Percentiles rank a stretch among this genome's conserved stretches.
Conservation (phyloP, 2,888 invertebrate genomes). For the Arenicola marina region DNA sequence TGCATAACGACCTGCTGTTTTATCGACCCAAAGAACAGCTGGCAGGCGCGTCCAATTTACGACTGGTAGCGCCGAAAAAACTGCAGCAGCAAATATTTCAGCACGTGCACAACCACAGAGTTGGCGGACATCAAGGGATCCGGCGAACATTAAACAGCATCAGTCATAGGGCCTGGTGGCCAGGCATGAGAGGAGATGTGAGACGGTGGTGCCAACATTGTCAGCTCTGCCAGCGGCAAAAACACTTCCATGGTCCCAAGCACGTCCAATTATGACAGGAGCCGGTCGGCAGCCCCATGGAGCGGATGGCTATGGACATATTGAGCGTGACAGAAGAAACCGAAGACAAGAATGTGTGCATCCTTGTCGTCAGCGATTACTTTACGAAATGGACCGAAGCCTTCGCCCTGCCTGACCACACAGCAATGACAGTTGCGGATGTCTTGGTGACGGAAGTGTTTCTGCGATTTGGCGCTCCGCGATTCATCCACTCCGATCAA, state of each 20-base stretch:
- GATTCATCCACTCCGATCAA: constrained; percentile 8
- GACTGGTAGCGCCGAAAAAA: neutral
- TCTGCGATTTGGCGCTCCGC: constrained; percentile 2
- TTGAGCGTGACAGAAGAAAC: neutral
- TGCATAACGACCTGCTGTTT: neutral
- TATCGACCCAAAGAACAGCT: neutral
- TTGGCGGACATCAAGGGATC: constrained; percentile 3
- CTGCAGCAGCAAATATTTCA: neutral
- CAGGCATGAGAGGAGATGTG: neutral
- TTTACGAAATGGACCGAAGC: constrained; percentile 28
- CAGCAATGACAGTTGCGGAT: constrained; percentile 26
- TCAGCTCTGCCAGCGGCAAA: neutral
- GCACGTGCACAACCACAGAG: neutral
- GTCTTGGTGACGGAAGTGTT: constrained; percentile 18
- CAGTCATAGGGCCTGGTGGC: constrained; percentile 1
- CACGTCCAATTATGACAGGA: constrained; percentile 5
- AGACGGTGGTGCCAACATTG: constrained; percentile 5
- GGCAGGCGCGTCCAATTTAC: neutral
- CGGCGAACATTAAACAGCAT: neutral
- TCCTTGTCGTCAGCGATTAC: constrained; percentile 25
- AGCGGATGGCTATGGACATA: constrained; percentile 19
- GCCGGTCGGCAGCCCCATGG: constrained; percentile 4
- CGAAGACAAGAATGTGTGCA: constrained; percentile 6
- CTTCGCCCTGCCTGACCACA: constrained; percentile 20
- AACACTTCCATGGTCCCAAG: neutral